Evolutionary conservation across 1,140 invertebrate genomes (phyloP), one percentile per base, ranked within the genome.

Genomic region (Oppia nitens): DNA sequence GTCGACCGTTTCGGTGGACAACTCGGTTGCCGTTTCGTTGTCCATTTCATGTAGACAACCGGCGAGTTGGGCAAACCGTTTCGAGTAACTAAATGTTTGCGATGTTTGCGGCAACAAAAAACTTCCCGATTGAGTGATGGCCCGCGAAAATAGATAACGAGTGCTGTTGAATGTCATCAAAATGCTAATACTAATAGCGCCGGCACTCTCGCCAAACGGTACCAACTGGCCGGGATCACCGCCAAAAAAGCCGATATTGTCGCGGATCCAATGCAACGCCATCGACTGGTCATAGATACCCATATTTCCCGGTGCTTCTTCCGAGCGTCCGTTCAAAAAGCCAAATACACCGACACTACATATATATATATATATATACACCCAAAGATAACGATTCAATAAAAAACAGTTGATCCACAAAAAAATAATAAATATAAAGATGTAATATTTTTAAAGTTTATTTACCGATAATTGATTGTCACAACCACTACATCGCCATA

Each of bases 231-330:
- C 61, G 2, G 68, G 66, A 59, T 96, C 92, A 2, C 94, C 94
- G 45, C 92, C 93, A 72, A 98, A 98, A 25, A 79, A 76, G 55
- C 80, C 80, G 60, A 97, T 94, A 73, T 98, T 97, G 67, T 91
- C 84, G 68, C 83, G 81, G 3, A 98, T 82, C 87, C 88, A 94
- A 68, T 91, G 83, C 29, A 94, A 76, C 3, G 89, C 92, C 83
- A 94, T 85, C 64, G 90, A 73, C 72, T 95, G 92, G 71, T 97
- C 91, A 64, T 89, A 93, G 60, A 97, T 73, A 12, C 92, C 94
- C 53, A 88, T 83, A 71, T 98, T 98, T 11, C 92, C 93, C 0
- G 91, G 89, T 23, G 87, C 88, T 64, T 93, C 87, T 9, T 83
- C 74, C 12, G 61, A 60, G 62, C 84, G 87, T 65, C 96, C 83